Base-by-base conservation (phyloP, 2,888 invertebrate species). In the Mimumesa dahlbomi region DNA sequence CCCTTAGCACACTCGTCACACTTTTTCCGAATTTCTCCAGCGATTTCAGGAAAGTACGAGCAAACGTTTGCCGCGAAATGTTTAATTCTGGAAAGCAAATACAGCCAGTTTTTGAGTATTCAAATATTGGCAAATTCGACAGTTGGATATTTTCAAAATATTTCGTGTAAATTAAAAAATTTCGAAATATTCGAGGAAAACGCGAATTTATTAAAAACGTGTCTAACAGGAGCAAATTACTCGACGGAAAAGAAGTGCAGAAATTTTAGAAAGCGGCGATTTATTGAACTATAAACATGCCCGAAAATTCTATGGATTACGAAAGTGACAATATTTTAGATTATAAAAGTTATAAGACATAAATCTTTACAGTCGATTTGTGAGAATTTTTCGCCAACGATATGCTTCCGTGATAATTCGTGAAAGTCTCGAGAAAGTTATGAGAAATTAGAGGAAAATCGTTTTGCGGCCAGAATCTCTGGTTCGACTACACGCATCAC, bases 291-390 rank as follows among this genome's bases (percentile, higher is more conserved):
- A n/a, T n/a, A n/a, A n/a, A n/a, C n/a, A n/a, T n/a, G n/a, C n/a
- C n/a, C n/a, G 25, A 5, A 62, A 56, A 48, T 54, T 42, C 43
- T 29, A 21, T 19, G 40, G 38, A 62, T 57, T 53, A 57, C 48
- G 57, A 64, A 65, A 62, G 50, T 43, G n/a, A 72, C 64, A 72
- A 76, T 65, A 61, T 67, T 68, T 57, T 29, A 68, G 58, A 76
- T 54, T 62, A 69, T 57, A 58, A 63, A 73, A 66, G 62, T 63
- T 63, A 66, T 42, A 59, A 73, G 58, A 40, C 69, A 53, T 50
- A 57, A 77, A 69, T 69, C 66, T 77, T 73, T 31, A 69, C 77
- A 73, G 45, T 77, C 65, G 65, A 77, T 61, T 77, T 49, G 59
- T 58, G 59, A 53, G 52, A 36, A 77, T 76, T 76, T 65, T 63